Evolutionary conservation across 2,113 vertebrate species (phyloP), one percentile per base, ranked within the genome.

Genomic region (Anser cygnoides): DNA sequence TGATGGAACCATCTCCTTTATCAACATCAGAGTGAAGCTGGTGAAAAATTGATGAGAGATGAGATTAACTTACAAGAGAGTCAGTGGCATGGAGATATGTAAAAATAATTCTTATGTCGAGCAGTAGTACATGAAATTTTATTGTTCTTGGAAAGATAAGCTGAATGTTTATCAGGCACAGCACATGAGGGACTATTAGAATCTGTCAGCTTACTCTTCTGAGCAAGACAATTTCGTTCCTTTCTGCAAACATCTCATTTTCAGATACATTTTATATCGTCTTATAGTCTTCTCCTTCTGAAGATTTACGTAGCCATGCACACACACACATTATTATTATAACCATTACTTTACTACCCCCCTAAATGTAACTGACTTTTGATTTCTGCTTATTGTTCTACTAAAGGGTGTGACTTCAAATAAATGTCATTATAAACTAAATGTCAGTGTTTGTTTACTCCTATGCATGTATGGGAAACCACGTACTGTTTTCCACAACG

Each of bases 11-110:
- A 63, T 99, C 99, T 85, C 99, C 99, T 97, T 99, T 99, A 98
- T 99, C 99, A 98, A 99, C 98, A 96, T 99, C 99, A 65, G 99
- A 99, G 98, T 99, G 99, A 75, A 99, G 99, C 99, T 99, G 98
- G 97, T 89, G 91, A 96, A 95, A 98, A 98, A 98, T 97, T 97
- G 96, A 98, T 97, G 97, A 88, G 90, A 98, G 88, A 96, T 95
- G 96, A 98, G 96, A 98, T 98, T 98, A 98, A 97, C 88, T 97
- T 98, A 98, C 97, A 95, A 95, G 82, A 91, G 52, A 96, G 90
- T 75, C 90, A 96, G 96, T 63, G 88, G 83, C 95, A 97, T 50
- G 94, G 87, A 97, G 94, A 90, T 94, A 97, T 65, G 89, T 93
- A 98, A 97, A 97, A 98, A 89, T 95, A 92, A 96, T 94, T 95